Base-by-base conservation (phyloP, 2,888 invertebrate genomes). In the Andrena trimmerana region DNA sequence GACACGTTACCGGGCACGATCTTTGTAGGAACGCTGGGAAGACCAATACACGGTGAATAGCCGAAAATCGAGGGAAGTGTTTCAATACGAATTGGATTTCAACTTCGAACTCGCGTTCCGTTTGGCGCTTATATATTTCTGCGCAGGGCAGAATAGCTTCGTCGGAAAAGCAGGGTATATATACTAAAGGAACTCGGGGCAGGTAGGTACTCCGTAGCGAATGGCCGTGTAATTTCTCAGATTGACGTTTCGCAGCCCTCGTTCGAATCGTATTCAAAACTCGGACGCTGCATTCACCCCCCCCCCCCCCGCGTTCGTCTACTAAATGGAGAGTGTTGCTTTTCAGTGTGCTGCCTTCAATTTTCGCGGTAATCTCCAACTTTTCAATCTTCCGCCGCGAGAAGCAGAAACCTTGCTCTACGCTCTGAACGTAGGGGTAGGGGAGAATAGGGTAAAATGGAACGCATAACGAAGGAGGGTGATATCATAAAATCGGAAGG, bases 141-240 rank as follows among this genome's bases (percentile, higher is more conserved):
- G 10, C 52, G n/a, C 52, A 16, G 24, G 50, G 50, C 42, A 31
- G 59, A 42, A 57, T 16, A 31, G 62, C 4, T 29, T 52, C 67
- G 8, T 24, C 16, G 31, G 16, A 4, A 68, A 57, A 68, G 16
- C 13, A 42, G 13, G 20, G 29, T 7, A 52, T 4, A 20, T 3
- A 20, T 3, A 36, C 24, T 33, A 10, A 33, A 20, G 33, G 10
- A 36, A 27, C 16, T 36, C 57, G 24, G 10, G 62, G 20, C 8
- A 13, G 36, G 36, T 36, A 10, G 36, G 66, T 8, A 57, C 20
- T 65, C 16, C 42, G 13, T 6, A 27, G 48, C 42, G 29, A 68
- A 68, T 36, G 31, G 27, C 60, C 31, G 24, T 7, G 63, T 52
- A 72, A 65, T 72, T 72, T 65, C 63, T 13, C 54, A 20, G 63